Percentiles rank a stretch among this genome's conserved stretches.
Conservation (phyloP, 1,140 invertebrate genomes). For the Propsilocerus akamusi region DNA sequence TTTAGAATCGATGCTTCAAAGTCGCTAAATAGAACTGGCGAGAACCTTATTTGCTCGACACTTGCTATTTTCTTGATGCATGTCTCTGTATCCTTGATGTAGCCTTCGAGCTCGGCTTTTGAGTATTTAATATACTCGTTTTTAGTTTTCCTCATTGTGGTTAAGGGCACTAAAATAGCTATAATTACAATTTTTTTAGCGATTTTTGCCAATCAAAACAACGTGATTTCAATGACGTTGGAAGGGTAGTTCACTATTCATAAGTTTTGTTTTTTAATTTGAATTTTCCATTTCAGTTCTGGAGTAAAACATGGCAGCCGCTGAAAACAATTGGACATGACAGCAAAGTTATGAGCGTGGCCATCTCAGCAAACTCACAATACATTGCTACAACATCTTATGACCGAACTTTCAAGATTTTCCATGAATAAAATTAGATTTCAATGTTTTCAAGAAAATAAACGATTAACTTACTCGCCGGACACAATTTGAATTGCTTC, state of each 20-base stretch:
- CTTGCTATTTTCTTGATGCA: slow-evolving; percentile 26
- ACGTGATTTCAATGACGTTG: not conserved
- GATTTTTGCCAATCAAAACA: not conserved
- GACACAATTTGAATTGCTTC: no score
- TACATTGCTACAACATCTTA: slow-evolving; percentile 87
- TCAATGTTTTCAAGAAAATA: not conserved
- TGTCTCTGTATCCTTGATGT: slow-evolving; percentile 25
- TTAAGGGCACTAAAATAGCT: not conserved
- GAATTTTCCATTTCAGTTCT: slow-evolving; percentile 33
- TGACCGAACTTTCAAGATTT: slow-evolving; percentile 83
- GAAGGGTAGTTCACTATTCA: not conserved
- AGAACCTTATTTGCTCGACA: slow-evolving; percentile 28
- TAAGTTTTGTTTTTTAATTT: not conserved
- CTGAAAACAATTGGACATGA: slow-evolving; percentile 90
- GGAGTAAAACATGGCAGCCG: slow-evolving; percentile 94
- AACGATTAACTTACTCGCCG: no score
- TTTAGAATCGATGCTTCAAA: slow-evolving; percentile 24
- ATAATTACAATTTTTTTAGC: not conserved
- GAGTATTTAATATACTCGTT: slow-evolving; percentile 21
- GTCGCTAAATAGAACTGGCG: slow-evolving; percentile 30
- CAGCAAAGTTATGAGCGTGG: slow-evolving; percentile 84
- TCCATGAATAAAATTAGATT: not conserved
- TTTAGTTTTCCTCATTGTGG: slow-evolving; percentile 18
- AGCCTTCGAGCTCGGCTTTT: slow-evolving; percentile 15
- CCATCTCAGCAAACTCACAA: slow-evolving; percentile 72